A percentile compares a stretch with the other conserved stretches of the same genome.
phyloP scores from a whole-genome alignment of 1,140 invertebrate genomes.

The Lepidostoma basale region DNA sequence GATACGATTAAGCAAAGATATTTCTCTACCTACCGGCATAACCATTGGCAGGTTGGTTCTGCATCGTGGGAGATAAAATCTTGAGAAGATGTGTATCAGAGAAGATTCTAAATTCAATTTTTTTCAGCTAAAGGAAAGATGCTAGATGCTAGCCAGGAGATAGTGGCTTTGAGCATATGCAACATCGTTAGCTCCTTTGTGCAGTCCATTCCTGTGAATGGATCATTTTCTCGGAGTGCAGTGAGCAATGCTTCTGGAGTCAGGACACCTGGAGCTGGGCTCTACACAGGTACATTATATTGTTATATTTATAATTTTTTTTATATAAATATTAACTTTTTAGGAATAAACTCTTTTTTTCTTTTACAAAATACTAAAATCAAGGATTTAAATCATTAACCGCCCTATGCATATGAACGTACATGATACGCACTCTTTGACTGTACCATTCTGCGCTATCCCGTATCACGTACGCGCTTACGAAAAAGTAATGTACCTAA shows the following conservation, averaged over 20 bases:
- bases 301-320: background rate
- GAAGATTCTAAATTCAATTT: background rate
- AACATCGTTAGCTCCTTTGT: slow-evolving; percentile 89
- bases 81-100: background rate
- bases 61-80: too few species aligned
- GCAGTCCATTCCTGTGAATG: slow-evolving; percentile 87
- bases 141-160: slow-evolving; percentile 83
- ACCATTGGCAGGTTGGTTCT: too few species aligned
- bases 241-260: slow-evolving; percentile 94
- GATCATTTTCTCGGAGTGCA: slow-evolving; percentile 88
- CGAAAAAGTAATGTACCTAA: too few species aligned
- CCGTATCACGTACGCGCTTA: too few species aligned
- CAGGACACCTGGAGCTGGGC: slow-evolving; percentile 81
- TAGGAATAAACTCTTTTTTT: background rate
- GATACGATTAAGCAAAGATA: too few species aligned
- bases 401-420: too few species aligned
- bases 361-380: too few species aligned
- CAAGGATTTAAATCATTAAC: too few species aligned
- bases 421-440: too few species aligned
- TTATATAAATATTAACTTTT: background rate
- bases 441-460: too few species aligned
- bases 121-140: slow-evolving; percentile 75
- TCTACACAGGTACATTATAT: slow-evolving; percentile 68
- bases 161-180: slow-evolving; percentile 79
- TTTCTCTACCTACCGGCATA: too few species aligned